Percentiles rank a stretch among this genome's conserved stretches.
Conservation (phyloP, 2,888 invertebrate genomes). For the Agrochola lota region DNA sequence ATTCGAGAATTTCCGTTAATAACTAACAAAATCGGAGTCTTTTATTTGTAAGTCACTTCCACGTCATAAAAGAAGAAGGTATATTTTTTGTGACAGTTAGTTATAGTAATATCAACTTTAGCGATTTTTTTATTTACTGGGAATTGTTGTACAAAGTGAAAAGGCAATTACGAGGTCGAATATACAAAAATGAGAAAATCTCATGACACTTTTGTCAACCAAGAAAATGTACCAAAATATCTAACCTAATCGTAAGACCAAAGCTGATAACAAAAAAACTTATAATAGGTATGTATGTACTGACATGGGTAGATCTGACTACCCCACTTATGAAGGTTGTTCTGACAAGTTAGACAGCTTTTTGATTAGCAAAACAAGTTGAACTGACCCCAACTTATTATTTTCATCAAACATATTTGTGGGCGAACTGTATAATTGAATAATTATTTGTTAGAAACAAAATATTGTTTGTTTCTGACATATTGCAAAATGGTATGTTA, state of each 20-base stretch:
- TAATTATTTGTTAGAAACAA: slow-evolving; percentile 57
- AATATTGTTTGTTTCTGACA: slow-evolving; percentile 59
- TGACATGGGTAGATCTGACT: background rate
- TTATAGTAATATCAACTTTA: background rate
- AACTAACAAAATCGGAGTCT: background rate
- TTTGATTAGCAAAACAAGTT: slow-evolving; percentile 45
- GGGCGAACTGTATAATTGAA: slow-evolving; percentile 49
- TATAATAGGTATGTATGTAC: background rate
- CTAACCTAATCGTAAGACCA: background rate
- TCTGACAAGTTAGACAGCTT: slow-evolving; percentile 48
- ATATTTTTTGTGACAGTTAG: background rate
- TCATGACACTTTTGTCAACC: background rate
- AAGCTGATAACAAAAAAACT: slow-evolving; percentile 6
- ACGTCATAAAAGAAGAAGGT: background rate
- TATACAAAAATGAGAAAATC: background rate
- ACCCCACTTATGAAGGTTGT: slow-evolving; percentile 22
- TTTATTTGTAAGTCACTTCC: no score
- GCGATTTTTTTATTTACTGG: no score
- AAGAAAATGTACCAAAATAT: background rate
- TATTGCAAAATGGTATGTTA: slow-evolving; percentile 37
- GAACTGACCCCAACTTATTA: slow-evolving; percentile 41
- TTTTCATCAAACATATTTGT: slow-evolving; percentile 59
- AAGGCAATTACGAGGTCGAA: background rate
- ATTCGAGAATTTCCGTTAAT: background rate
- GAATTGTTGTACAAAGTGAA: background rate